phyloP scores from a whole-genome alignment of 2,113 vertebrate species.

The Malurus melanocephalus region DNA sequence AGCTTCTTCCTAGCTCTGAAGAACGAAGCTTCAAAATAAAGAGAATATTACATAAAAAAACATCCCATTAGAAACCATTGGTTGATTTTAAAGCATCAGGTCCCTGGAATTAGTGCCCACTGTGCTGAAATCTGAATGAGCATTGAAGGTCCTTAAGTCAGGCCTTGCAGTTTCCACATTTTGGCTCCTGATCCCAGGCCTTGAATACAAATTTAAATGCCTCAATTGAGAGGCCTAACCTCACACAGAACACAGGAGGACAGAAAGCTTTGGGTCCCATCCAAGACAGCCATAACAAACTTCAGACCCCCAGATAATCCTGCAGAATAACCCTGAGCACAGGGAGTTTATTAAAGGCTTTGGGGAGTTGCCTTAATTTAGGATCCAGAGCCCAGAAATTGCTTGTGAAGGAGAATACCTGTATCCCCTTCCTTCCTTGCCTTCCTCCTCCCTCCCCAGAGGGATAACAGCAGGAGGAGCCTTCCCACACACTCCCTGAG shows the following conservation, averaged over 20 bases:
- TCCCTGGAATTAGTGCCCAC: neutral
- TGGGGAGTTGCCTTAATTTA: neutral
- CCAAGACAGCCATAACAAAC: neutral
- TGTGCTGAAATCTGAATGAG: neutral
- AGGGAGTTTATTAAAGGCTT: neutral
- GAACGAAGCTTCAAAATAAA: neutral
- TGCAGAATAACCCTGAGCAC: neutral
- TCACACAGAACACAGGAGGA: neutral
- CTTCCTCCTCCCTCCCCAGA: neutral
- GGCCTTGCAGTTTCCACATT: neutral
- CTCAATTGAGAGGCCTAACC: neutral
- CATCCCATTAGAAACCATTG: neutral
- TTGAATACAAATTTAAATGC: neutral
- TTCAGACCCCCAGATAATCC: neutral
- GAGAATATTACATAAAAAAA: neutral
- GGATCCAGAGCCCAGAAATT: neutral
- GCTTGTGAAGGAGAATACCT: neutral
- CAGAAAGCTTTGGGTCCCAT: neutral
- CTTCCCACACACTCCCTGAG: neutral
- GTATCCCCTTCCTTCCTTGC: neutral
- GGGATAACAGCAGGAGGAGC: neutral
- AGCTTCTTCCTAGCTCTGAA: neutral
- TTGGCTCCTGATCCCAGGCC: neutral
- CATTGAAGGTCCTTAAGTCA: neutral
- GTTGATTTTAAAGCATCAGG: neutral